Evolutionary conservation across 2,113 vertebrate genomes (phyloP).

Genomic region (Colius striatus): DNA sequence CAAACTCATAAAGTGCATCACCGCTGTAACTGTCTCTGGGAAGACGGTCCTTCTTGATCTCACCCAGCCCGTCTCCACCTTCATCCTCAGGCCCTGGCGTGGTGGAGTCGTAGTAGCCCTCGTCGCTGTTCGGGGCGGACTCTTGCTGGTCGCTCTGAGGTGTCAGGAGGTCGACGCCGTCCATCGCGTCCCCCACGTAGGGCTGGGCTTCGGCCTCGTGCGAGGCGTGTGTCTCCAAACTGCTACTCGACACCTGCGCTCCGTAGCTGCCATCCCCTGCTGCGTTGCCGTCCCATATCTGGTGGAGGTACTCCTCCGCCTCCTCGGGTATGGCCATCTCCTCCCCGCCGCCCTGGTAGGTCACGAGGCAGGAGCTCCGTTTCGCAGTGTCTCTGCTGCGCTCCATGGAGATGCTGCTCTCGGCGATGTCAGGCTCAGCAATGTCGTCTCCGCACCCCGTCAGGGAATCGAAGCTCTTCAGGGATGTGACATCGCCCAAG

Average conservation of each 20-base stretch:
- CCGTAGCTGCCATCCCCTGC: conserved; percentile 75
- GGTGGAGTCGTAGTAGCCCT: conserved; percentile 96
- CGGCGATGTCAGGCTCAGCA: conserved; percentile 92
- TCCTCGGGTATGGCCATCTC: conserved; percentile 96
- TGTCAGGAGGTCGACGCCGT: conserved; percentile 78
- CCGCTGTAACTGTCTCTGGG: conserved; percentile 97
- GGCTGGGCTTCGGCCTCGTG: conserved; percentile 64
- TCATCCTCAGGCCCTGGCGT: conserved; percentile 93
- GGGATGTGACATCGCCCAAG: conserved; percentile 90
- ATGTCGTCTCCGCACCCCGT: conserved; percentile 97
- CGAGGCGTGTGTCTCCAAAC: conserved; percentile 53
- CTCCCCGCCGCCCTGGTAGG: conserved; percentile 95
- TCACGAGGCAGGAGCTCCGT: conserved; percentile 91
- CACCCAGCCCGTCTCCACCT: conserved; percentile 78
- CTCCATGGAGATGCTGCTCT: conserved; percentile 88
- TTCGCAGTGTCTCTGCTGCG: conserved; percentile 87
- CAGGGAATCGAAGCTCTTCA: conserved; percentile 97
- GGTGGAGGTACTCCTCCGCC: conserved; percentile 85
- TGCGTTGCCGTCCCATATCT: conserved; percentile 76
- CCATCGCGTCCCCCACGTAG: conserved; percentile 66
- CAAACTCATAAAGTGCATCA: conserved; percentile 95
- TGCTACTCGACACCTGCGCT: conserved; percentile 47
- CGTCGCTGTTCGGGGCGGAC: conserved; percentile 94
- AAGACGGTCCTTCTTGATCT: conserved; percentile 82
- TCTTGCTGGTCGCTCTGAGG: conserved; percentile 96